Conservation (phyloP, 2,113 vertebrate genomes). For the Aegypius monachus region DNA sequence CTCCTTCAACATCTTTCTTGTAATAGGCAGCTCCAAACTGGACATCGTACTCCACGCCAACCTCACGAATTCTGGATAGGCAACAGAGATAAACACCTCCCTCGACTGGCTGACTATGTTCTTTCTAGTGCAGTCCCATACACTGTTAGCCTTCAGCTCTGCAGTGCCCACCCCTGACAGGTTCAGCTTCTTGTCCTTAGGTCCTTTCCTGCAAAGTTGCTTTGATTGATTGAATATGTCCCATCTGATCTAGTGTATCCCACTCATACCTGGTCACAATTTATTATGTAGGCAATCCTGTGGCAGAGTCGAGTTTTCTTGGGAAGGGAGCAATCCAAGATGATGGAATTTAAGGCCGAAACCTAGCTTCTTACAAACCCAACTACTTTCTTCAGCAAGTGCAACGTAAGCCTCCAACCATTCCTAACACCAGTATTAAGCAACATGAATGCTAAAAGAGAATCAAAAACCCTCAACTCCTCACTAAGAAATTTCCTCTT, state of each 20-base stretch:
- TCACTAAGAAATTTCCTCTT: neutral
- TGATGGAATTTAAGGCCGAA: neutral
- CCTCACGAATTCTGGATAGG: neutral
- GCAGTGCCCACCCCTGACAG: accelerated
- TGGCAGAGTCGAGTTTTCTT: neutral
- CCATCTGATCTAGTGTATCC: neutral
- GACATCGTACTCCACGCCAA: neutral
- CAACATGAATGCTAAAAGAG: neutral
- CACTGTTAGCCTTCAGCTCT: neutral
- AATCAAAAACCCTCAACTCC: neutral
- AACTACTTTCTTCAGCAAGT: neutral
- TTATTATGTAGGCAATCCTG: neutral
- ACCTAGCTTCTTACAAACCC: neutral
- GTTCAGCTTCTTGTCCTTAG: neutral
- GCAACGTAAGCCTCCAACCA: neutral
- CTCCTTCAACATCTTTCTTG: neutral
- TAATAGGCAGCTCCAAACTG: neutral
- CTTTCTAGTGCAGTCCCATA: neutral
- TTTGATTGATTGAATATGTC: neutral
- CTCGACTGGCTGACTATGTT: neutral
- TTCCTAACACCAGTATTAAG: neutral
- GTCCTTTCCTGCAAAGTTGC: neutral
- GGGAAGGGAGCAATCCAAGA: neutral
- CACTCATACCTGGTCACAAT: neutral
- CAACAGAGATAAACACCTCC: neutral